Evolutionary conservation across 2,888 invertebrate species (phyloP).

Genomic region (Thelaira solivaga): DNA sequence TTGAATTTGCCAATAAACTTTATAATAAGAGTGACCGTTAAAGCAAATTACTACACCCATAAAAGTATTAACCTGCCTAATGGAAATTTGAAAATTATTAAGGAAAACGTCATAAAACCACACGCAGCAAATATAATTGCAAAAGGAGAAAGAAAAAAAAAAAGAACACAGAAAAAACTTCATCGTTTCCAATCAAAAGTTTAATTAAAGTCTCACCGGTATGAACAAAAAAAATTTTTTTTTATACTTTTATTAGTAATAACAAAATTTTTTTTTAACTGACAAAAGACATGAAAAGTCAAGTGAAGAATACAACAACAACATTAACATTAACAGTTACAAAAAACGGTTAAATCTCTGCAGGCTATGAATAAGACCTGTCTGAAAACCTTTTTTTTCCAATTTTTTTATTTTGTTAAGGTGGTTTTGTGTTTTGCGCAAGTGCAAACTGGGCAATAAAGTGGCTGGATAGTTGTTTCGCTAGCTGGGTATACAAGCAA

Average conservation of each 20-base stretch:
- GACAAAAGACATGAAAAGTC: constrained; percentile 47
- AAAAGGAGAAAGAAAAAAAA: not conserved
- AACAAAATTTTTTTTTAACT: constrained; percentile 27
- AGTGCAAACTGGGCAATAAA: constrained; percentile 61
- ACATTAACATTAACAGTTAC: constrained; percentile 8
- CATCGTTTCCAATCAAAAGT: constrained; percentile 48
- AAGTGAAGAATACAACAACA: constrained; percentile 18
- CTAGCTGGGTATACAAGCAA: constrained; percentile 9
- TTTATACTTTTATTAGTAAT: constrained; percentile 4
- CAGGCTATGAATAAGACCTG: constrained; percentile 71
- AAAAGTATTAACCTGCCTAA: constrained; percentile 23
- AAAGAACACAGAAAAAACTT: not conserved
- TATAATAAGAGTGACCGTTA: constrained; percentile 12
- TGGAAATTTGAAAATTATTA: constrained; percentile 30
- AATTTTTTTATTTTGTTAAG: constrained; percentile 19
- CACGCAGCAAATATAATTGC: constrained; percentile 38
- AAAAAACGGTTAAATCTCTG: constrained; percentile 69
- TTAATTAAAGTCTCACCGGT: constrained; percentile 47
- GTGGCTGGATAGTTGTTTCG: constrained; percentile 30
- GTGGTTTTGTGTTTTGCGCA: constrained; percentile 66
- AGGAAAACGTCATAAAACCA: constrained; percentile 37
- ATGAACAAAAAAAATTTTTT: not conserved
- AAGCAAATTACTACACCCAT: constrained; percentile 25
- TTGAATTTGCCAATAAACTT: not conserved
- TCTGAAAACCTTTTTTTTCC: constrained; percentile 69